These are phyloP conservation scores for Bettongia penicillata DNA, from an alignment of 2,113 vertebrate genomes.

Conservation along the genomic window DNA sequence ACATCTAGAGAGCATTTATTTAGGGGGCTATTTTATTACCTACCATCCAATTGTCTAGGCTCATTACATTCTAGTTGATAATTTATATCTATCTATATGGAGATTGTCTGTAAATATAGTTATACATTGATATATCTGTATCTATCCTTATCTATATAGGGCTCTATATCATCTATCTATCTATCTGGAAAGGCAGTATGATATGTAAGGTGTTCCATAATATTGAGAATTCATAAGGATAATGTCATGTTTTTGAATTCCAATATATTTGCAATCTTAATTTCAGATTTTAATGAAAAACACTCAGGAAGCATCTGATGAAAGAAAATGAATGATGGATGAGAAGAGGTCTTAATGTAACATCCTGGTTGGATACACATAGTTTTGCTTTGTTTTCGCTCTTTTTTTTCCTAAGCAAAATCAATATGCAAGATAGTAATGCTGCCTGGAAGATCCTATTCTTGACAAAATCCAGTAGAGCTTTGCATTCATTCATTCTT, in stretches of 20 bases:
- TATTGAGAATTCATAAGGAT: conserved; percentile 1
- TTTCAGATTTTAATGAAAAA: conserved; percentile 3
- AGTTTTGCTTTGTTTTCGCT: not conserved
- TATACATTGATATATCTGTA: no score
- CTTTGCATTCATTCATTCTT: conserved; percentile 3
- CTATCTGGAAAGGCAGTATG: conserved; percentile 7
- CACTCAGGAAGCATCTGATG: not conserved
- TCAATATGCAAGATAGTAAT: not conserved
- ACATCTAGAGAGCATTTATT: not conserved
- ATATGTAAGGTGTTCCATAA: conserved; percentile 40
- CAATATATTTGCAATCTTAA: not conserved
- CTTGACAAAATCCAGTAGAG: not conserved
- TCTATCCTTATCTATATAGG: not conserved
- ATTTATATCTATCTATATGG: not conserved
- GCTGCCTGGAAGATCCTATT: not conserved
- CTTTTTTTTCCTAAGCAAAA: not conserved
- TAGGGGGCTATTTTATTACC: not conserved
- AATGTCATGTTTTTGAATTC: not conserved
- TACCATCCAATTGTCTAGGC: conserved; percentile 4
- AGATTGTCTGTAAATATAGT: no score
- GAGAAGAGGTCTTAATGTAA: not conserved
- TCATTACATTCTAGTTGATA: not conserved
- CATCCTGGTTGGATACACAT: not conserved
- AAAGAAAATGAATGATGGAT: not conserved
- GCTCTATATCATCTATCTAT: not conserved